phyloP scores from a whole-genome alignment of 2,888 invertebrate species.

The Agelastica alni region DNA sequence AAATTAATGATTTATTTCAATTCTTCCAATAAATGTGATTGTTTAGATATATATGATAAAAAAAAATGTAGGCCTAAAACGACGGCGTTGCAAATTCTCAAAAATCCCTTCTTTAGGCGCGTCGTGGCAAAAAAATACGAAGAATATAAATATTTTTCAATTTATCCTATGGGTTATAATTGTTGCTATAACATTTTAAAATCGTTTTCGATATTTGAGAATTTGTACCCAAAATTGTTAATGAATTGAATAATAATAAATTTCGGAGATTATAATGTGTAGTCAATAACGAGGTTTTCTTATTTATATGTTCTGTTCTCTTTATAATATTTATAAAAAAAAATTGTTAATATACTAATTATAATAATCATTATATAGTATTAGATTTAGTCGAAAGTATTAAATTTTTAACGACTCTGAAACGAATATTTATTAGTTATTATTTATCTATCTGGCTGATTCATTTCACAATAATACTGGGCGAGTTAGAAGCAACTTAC shows the following conservation, averaged over 20 bases:
- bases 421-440: too few relatives aligned
- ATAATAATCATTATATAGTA: conserved; percentile 41
- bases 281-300: conserved; percentile 44
- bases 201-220: neutral
- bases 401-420: conserved; percentile 27
- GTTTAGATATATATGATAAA: conserved; percentile 14
- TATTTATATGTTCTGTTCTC: conserved; percentile 39
- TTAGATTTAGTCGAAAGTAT: conserved; percentile 37
- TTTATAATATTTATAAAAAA: conserved; percentile 44
- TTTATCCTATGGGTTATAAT: too few relatives aligned
- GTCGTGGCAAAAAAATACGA: neutral
- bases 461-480: neutral
- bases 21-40: conserved; percentile 28
- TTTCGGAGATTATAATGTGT: conserved; percentile 33
- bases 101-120: too few relatives aligned
- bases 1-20: conserved; percentile 21
- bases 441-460: neutral
- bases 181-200: too few relatives aligned
- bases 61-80: conserved; percentile 33
- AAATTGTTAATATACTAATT: conserved; percentile 42
- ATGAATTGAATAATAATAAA: conserved; percentile 38
- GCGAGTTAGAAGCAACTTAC: too few relatives aligned
- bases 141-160: too few relatives aligned
- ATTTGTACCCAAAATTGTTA: conserved; percentile 3
- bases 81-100: neutral